A percentile compares a stretch with the other conserved stretches of the same genome.
These are phyloP conservation scores for Grallaria varia DNA, from an alignment of 2,113 vertebrate species.

Conservation along the genomic window DNA sequence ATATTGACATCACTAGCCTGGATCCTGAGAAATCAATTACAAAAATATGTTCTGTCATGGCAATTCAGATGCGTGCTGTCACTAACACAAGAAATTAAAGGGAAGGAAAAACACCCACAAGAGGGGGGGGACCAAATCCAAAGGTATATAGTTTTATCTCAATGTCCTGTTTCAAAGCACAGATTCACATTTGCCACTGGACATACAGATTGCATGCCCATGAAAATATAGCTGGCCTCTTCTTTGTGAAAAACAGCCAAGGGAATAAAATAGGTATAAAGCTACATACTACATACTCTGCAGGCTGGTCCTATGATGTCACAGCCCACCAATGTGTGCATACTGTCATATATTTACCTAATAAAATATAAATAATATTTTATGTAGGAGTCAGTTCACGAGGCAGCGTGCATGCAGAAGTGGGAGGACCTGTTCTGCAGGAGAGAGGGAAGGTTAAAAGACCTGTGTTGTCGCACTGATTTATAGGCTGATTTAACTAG, in stretches of 20 bases:
- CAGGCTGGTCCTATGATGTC: conserved; percentile 34
- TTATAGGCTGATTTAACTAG: conserved; percentile 54
- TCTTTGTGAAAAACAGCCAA: not conserved
- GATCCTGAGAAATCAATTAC: not conserved
- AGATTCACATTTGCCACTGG: not conserved
- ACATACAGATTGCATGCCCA: not conserved
- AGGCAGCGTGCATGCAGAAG: conserved; percentile 6
- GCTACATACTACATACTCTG: not conserved
- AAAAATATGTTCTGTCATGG: not conserved
- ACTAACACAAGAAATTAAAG: not conserved
- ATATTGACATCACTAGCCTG: not conserved
- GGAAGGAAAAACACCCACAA: not conserved
- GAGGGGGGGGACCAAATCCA: no score
- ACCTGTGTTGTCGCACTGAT: conserved; percentile 3
- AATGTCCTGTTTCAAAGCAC: not conserved
- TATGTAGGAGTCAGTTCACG: conserved; percentile 30
- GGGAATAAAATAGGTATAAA: conserved; percentile 16
- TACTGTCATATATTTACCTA: conserved; percentile 66
- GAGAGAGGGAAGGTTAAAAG: conserved; percentile 4
- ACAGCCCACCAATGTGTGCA: conserved; percentile 39
- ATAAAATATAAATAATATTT: conserved; percentile 58
- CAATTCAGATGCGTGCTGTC: not conserved
- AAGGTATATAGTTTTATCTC: not conserved
- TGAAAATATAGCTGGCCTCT: not conserved
- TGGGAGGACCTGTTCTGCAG: not conserved